phyloP scores from a whole-genome alignment of 2,888 invertebrate species.

The Eupithecia dodoneata region DNA sequence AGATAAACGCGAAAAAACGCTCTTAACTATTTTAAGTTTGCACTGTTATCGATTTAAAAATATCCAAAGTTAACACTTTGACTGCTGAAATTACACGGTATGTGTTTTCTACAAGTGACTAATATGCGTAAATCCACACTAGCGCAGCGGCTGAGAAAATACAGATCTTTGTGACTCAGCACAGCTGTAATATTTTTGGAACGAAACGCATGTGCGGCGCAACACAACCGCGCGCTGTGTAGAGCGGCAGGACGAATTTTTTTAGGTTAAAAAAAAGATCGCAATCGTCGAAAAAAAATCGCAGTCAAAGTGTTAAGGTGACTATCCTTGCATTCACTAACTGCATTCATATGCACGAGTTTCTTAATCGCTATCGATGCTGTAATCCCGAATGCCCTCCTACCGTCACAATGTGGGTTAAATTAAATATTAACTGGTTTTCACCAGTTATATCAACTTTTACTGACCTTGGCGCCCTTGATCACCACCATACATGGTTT shows the following conservation, averaged over 20 bases:
- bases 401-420: slow-evolving; percentile 8
- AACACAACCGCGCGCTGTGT: too few relatives aligned
- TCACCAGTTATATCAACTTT: slow-evolving; percentile 4
- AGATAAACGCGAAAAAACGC: not conserved
- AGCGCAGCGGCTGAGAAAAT: too few relatives aligned
- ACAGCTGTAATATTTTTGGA: too few relatives aligned
- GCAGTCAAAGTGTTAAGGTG: too few relatives aligned
- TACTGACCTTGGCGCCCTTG: slow-evolving; percentile 12
- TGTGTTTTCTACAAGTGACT: too few relatives aligned
- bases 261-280: too few relatives aligned
- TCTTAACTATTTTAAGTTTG: not conserved
- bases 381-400: slow-evolving; percentile 35
- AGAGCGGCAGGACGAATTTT: too few relatives aligned
- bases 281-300: too few relatives aligned
- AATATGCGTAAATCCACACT: too few relatives aligned
- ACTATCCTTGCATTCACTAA: slow-evolving; percentile 6
- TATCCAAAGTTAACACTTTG: not conserved
- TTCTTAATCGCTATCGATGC: slow-evolving; percentile 33
- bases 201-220: too few relatives aligned
- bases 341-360: slow-evolving; percentile 35
- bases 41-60: not conserved
- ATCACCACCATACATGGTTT: not conserved
- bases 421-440: slow-evolving; percentile 1
- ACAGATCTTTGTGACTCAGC: too few relatives aligned
- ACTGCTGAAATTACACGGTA: too few relatives aligned